Percentiles rank a stretch among this genome's conserved stretches.
Conservation (phyloP, 1,140 invertebrate genomes). For the Lysiphlebus fabarum region DNA sequence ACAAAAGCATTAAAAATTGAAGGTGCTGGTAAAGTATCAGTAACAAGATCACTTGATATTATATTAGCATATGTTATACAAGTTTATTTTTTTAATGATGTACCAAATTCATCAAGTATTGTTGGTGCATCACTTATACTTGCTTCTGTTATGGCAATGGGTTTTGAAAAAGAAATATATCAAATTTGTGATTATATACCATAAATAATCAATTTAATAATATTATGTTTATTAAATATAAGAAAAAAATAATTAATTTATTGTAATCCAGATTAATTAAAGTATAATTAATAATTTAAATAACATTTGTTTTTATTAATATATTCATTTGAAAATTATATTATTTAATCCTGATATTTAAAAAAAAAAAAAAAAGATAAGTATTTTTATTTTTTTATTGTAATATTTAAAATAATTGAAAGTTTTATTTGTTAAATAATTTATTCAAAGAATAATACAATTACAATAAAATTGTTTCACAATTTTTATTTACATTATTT, state of each 20-base stretch:
- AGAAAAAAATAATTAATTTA: no score
- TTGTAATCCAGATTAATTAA: no score
- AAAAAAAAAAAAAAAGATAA: no score
- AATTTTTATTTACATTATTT: conserved; percentile 35
- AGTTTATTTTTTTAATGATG: conserved; percentile 54
- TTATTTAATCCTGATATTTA: no score
- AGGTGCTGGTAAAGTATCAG: conserved; percentile 56
- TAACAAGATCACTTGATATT: conserved; percentile 57
- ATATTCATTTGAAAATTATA: no score
- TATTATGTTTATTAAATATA: no score
- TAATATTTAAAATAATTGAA: neutral
- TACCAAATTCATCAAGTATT: conserved; percentile 51
- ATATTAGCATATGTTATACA: conserved; percentile 56
- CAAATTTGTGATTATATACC: conserved; percentile 50
- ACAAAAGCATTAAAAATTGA: conserved; percentile 55
- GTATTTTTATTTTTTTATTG: no score
- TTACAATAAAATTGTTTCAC: conserved; percentile 47
- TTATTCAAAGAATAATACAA: conserved; percentile 53
- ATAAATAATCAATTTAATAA: no score
- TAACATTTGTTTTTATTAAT: no score
- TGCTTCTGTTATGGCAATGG: conserved; percentile 54
- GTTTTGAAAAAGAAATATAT: conserved; percentile 54
- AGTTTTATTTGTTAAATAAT: conserved; percentile 37
- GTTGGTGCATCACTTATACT: conserved; percentile 53
- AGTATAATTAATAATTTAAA: no score